Evolutionary conservation across 1,140 invertebrate species (phyloP), one percentile per base, ranked within the genome.

Genomic region (Drosophila funebris): DNA sequence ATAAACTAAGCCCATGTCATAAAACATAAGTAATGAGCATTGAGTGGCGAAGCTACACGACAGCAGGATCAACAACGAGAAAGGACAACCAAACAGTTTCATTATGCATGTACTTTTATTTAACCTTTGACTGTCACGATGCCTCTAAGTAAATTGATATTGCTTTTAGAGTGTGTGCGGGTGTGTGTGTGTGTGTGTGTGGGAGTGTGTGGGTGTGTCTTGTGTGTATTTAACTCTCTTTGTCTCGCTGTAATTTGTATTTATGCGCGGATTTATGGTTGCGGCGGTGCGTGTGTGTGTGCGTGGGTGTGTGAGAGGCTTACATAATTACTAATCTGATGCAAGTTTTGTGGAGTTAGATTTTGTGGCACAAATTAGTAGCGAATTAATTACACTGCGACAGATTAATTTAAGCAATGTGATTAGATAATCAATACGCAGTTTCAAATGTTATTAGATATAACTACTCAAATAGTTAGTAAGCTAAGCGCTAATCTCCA

Each of bases 61-160:
- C 22, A 2, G 27, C 18, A 36, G 46, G 22, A 37, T 3, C 22
- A 31, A 7, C 7, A 3, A 11, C 44, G n/a, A 33, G n/a, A 66
- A 48, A 43, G 62, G 43, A 73, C 56, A 69, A 44, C 5, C 33
- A 61, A 66, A 70, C 58, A 70, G 50, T 70, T 87, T 82, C 78
- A 82, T 87, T 82, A 88, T 88, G 83, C 74, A 78, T 83, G 75
- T 74, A 80, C 69, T 88, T 87, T 88, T 76, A 73, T 88, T 88
- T 88, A 88, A 87, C 83, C 78, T 88, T 83, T 88, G 83, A 78
- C 78, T 76, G 43, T 39, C 69, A 41, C 72, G 56, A 27, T 66
- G 41, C 33, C 56, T 16, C 27, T 33, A 39, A 76, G 72, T 79
- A 78, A 87, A 89, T 83, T 83, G 78, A 88, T 78, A 88, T 79